Percentiles rank a stretch among this genome's conserved stretches.
phyloP scores from a whole-genome alignment of 2,888 invertebrate species.

The Drosophila testacea region DNA sequence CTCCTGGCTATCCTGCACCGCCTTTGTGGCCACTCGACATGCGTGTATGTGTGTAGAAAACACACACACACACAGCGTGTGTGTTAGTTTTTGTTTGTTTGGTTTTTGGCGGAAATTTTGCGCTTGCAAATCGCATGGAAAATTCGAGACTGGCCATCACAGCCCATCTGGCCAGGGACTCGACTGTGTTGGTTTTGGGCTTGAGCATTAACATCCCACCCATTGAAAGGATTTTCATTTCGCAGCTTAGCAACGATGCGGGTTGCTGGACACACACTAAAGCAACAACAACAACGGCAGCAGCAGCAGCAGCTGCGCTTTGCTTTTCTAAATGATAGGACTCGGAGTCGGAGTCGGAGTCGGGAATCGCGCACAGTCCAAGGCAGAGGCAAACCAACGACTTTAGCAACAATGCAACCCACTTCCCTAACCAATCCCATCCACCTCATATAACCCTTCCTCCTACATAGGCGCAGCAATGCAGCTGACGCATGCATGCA shows the following conservation, averaged over 20 bases:
- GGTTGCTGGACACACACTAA: constrained; percentile 51
- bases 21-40: constrained; percentile 41
- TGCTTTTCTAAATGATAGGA: constrained; percentile 17
- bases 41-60: neutral
- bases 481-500: constrained; percentile 66
- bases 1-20: constrained; percentile 41
- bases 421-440: neutral
- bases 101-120: constrained; percentile 80
- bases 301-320: constrained; percentile 28
- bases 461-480: constrained; percentile 43
- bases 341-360: neutral
- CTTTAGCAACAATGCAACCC: constrained; percentile 53
- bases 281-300: neutral
- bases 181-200: constrained; percentile 61
- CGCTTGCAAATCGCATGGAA: constrained; percentile 78
- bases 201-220: constrained; percentile 43
- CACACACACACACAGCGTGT: neutral
- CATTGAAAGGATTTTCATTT: constrained; percentile 76
- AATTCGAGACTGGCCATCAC: constrained; percentile 47
- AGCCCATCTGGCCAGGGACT: neutral
- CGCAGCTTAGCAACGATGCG: constrained; percentile 70
- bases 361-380: constrained; percentile 48
- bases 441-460: neutral
- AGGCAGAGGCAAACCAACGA: constrained; percentile 41
- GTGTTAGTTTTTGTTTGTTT: constrained; percentile 65